Conservation (phyloP, 2,888 invertebrate species). For the Ochropacha duplaris region DNA sequence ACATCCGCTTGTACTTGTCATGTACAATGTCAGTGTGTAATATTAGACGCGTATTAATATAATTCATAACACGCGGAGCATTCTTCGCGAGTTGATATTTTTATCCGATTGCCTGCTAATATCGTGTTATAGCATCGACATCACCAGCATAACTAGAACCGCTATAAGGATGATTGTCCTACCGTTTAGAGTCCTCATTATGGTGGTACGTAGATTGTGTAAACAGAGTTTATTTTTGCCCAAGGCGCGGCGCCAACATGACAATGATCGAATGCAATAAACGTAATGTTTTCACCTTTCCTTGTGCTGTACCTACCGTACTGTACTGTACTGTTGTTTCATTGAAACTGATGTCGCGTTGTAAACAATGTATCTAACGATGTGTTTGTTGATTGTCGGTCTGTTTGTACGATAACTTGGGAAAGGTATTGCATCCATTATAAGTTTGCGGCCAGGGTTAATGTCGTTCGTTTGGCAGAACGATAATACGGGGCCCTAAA, state of each 20-base stretch:
- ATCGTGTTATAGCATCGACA: slow-evolving; percentile 7
- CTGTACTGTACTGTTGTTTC: background rate
- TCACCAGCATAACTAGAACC: background rate
- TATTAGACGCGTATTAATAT: slow-evolving; percentile 41
- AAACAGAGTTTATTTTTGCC: slow-evolving; percentile 42
- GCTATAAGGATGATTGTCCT: background rate
- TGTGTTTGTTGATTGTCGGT: background rate
- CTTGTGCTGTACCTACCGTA: too few species aligned
- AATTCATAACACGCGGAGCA: slow-evolving; percentile 30
- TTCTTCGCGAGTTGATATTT: slow-evolving; percentile 35
- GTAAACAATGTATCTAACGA: background rate
- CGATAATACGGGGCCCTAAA: too few species aligned
- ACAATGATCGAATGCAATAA: slow-evolving; percentile 36
- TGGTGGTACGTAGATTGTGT: slow-evolving; percentile 19
- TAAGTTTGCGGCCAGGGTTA: background rate
- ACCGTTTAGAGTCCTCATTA: background rate
- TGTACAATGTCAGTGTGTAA: slow-evolving; percentile 26
- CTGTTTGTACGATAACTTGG: background rate
- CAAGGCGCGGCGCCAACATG: slow-evolving; percentile 38
- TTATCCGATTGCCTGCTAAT: slow-evolving; percentile 22
- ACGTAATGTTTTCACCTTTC: slow-evolving; percentile 6
- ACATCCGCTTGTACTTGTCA: background rate
- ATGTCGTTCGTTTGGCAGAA: background rate
- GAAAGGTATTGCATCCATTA: background rate
- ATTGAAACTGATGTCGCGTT: background rate